These are phyloP conservation scores for Blennius ocellaris DNA, from an alignment of 2,113 vertebrate genomes.

Conservation along the genomic window DNA sequence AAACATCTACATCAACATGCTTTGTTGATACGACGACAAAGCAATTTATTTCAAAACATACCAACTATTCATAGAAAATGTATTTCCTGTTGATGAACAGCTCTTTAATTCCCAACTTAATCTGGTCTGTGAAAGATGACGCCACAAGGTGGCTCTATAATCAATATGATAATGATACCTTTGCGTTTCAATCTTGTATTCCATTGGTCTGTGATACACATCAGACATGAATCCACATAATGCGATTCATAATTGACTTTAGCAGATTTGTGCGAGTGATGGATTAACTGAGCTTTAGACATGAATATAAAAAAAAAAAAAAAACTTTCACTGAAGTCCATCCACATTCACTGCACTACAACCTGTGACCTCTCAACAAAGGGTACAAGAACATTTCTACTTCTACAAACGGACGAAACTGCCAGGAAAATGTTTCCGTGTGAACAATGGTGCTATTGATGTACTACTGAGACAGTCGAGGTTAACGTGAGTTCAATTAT, in stretches of 20 bases:
- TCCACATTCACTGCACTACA: slow-evolving; percentile 16
- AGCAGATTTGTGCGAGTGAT: neutral
- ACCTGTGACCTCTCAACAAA: slow-evolving; percentile 33
- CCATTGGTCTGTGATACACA: slow-evolving; percentile 1
- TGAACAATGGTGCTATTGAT: slow-evolving; percentile 59
- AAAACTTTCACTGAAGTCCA: slow-evolving; percentile 11
- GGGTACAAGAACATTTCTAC: neutral
- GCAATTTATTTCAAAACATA: neutral
- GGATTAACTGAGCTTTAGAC: neutral
- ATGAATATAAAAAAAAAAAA: neutral
- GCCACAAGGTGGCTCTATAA: neutral
- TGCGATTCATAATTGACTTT: neutral
- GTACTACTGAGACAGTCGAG: slow-evolving; percentile 40
- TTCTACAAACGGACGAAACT: neutral
- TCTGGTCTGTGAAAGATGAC: neutral
- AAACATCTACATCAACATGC: slow-evolving; percentile 1
- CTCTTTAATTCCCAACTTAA: neutral
- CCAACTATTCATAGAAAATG: slow-evolving; percentile 7
- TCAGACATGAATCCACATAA: neutral
- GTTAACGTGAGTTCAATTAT: slow-evolving; percentile 6
- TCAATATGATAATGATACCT: neutral
- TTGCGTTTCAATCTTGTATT: neutral
- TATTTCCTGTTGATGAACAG: neutral
- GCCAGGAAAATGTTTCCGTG: slow-evolving; percentile 22
- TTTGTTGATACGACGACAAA: too few species aligned